Conservation (phyloP, 2,888 invertebrate genomes). For the Acrocyrtus sp. region DNA sequence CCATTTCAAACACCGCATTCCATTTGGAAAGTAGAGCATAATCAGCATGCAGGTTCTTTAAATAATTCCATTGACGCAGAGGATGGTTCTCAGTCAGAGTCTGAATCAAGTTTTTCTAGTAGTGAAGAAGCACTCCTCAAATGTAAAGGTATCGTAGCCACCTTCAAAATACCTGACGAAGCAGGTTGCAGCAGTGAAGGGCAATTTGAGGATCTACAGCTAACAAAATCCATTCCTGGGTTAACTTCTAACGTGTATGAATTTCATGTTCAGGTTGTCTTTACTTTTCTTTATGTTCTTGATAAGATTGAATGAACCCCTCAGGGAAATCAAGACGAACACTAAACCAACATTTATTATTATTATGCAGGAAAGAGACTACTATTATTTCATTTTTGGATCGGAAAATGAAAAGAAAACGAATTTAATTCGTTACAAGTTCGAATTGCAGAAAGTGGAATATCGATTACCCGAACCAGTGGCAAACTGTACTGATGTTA, state of each 20-base stretch:
- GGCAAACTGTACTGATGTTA: conserved; percentile 55
- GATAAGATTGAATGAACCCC: no score
- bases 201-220: background rate
- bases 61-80: conserved; percentile 70
- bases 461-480: conserved; percentile 57
- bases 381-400: conserved; percentile 85
- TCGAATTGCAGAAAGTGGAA: conserved; percentile 56
- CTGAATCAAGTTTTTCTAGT: conserved; percentile 84
- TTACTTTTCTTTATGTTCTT: no score
- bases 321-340: no score
- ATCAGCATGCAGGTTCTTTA: conserved; percentile 74
- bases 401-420: conserved; percentile 76
- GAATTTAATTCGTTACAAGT: conserved; percentile 48
- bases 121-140: conserved; percentile 81
- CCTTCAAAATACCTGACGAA: conserved; percentile 41
- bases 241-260: background rate
- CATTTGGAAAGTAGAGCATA: conserved; percentile 69
- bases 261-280: no score
- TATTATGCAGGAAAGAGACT: conserved; percentile 75
- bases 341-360: no score
- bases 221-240: conserved; percentile 15
- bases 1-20: conserved; percentile 34
- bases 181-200: conserved; percentile 16
- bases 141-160: conserved; percentile 78
- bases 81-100: conserved; percentile 81